Percentiles rank a stretch among this genome's conserved stretches.
Conservation (phyloP, 2,888 invertebrate genomes). For the Athripsodes cinereus region DNA sequence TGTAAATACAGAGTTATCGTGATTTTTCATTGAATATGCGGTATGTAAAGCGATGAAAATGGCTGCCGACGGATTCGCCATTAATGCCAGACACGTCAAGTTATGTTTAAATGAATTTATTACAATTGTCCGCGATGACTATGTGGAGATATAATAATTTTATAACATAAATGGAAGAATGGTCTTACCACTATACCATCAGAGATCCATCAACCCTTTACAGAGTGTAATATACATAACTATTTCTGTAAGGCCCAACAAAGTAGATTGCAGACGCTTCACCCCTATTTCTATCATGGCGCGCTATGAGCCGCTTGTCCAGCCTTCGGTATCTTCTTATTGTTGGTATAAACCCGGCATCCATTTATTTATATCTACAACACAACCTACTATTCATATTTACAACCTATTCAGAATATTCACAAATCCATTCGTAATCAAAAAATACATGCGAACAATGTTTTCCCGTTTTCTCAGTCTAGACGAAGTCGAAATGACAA, state of each 20-base stretch:
- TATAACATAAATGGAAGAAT: slow-evolving; percentile 2
- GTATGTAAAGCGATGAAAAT: slow-evolving; percentile 37
- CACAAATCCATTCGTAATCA: not conserved
- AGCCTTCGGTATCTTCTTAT: not conserved
- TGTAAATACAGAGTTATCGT: not conserved
- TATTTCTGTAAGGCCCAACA: not conserved
- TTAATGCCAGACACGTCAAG: slow-evolving; percentile 50
- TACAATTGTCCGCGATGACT: slow-evolving; percentile 3
- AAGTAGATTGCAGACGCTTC: slow-evolving; percentile 19
- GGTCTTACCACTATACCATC: slow-evolving; percentile 23
- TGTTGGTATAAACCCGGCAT: no score
- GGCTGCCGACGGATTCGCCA: slow-evolving; percentile 46
- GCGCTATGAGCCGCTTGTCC: not conserved
- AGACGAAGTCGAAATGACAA: not conserved
- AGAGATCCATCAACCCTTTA: slow-evolving; percentile 14
- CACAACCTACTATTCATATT: no score
- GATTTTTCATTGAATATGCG: slow-evolving; percentile 16
- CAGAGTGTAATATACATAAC: not conserved
- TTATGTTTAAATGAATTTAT: slow-evolving; percentile 25
- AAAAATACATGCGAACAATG: not conserved
- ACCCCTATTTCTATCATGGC: slow-evolving; percentile 20
- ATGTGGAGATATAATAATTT: not conserved
- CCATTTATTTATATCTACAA: no score
- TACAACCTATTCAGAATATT: no score
- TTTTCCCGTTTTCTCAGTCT: not conserved